These are phyloP conservation scores for Apteryx mantelli DNA, from an alignment of 2,113 vertebrate species.

Conservation along the genomic window DNA sequence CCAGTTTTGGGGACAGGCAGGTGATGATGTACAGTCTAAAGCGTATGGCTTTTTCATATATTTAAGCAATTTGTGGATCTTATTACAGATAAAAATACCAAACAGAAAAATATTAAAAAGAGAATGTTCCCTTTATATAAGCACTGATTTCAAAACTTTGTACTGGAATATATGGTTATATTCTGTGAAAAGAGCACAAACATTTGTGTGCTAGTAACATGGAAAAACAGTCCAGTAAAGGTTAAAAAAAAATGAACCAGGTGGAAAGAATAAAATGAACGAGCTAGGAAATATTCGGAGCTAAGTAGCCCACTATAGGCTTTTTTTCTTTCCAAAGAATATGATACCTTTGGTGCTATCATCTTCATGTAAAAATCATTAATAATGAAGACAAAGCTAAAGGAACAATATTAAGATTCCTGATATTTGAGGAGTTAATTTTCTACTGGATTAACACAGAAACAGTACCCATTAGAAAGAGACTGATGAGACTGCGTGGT, in stretches of 20 bases:
- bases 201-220: background rate
- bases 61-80: background rate
- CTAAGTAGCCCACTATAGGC: accelerated
- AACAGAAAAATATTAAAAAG: background rate
- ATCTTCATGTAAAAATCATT: background rate
- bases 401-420: background rate
- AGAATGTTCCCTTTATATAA: background rate
- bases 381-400: background rate
- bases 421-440: background rate
- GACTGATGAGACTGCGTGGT: background rate
- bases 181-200: background rate
- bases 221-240: background rate
- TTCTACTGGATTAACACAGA: background rate
- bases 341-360: background rate
- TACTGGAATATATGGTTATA: background rate
- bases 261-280: background rate
- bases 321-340: background rate
- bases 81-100: background rate
- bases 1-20: background rate
- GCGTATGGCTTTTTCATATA: background rate
- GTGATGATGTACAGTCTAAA: background rate
- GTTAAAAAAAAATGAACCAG: background rate
- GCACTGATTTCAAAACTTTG: background rate
- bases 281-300: background rate
- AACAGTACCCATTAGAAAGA: background rate